phyloP scores from a whole-genome alignment of 2,888 invertebrate species.

The Cabera pusaria region DNA sequence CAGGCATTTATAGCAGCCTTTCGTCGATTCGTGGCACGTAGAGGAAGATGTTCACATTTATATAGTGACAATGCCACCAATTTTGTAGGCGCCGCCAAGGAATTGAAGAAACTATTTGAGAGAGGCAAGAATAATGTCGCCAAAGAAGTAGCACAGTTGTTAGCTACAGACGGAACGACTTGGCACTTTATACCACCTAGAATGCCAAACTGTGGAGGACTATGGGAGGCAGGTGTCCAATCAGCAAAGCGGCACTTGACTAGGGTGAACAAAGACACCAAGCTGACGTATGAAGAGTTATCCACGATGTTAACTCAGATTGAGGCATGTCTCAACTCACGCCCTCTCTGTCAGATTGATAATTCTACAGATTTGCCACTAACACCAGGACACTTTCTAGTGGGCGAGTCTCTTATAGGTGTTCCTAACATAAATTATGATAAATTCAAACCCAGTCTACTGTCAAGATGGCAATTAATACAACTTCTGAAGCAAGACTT shows the following conservation, averaged over 20 bases:
- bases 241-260: conserved; percentile 28
- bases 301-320: conserved; percentile 9
- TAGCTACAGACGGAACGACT: conserved; percentile 20
- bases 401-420: no score
- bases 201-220: conserved; percentile 29
- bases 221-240: conserved; percentile 32
- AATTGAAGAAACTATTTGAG: conserved; percentile 14
- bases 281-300: conserved; percentile 16
- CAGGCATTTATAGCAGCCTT: conserved; percentile 30
- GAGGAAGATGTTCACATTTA: conserved; percentile 7
- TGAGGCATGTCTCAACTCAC: conserved; percentile 18
- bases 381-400: no score
- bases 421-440: no score
- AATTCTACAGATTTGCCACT: no score
- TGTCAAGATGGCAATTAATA: no score
- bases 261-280: conserved; percentile 26
- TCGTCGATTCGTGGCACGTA: no score
- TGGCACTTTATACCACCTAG: conserved; percentile 27
- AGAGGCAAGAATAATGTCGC: conserved; percentile 5
- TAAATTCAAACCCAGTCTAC: no score
- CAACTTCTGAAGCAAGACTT: no score
- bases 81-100: conserved; percentile 25
- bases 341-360: no score
- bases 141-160: conserved; percentile 11
- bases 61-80: conserved; percentile 31